A percentile compares a stretch with the other conserved stretches of the same genome.
Evolutionary conservation across 2,888 invertebrate genomes (phyloP).

Genomic region (Willowsia nigromaculata): DNA sequence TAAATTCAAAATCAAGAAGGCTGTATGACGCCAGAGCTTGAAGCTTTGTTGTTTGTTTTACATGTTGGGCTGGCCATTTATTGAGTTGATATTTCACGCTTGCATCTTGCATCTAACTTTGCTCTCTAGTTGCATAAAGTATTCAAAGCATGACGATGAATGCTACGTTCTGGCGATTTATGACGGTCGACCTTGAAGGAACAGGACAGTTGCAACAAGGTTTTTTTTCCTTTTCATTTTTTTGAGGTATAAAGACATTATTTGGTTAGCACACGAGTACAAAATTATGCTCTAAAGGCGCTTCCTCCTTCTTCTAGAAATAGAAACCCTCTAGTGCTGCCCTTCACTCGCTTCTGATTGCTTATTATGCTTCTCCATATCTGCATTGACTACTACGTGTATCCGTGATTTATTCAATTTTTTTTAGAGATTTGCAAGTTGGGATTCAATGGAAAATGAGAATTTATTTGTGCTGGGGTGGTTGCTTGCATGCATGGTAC

Average conservation of each 20-base stretch:
- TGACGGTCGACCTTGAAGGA: slow-evolving; percentile 33
- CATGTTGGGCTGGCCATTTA: background rate
- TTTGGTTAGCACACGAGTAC: background rate
- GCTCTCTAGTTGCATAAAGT: background rate
- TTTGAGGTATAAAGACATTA: background rate
- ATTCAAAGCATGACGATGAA: slow-evolving; percentile 20
- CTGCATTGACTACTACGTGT: background rate
- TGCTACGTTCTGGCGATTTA: background rate
- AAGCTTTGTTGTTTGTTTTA: no score
- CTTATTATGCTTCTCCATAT: background rate
- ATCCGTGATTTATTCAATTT: background rate
- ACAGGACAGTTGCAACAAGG: background rate
- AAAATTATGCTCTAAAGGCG: background rate
- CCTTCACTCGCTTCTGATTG: no score
- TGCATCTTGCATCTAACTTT: background rate
- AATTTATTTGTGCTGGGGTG: background rate
- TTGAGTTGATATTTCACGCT: background rate
- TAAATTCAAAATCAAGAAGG: no score
- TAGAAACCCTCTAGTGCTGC: slow-evolving; percentile 7
- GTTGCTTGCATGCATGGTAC: background rate
- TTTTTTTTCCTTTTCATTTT: slow-evolving; percentile 19
- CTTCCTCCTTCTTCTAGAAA: slow-evolving; percentile 36
- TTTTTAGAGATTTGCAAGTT: no score
- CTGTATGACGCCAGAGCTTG: no score
- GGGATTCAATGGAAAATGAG: background rate